These are phyloP conservation scores for Stenodera caucasica DNA, from an alignment of 2,888 invertebrate genomes.

Conservation along the genomic window DNA sequence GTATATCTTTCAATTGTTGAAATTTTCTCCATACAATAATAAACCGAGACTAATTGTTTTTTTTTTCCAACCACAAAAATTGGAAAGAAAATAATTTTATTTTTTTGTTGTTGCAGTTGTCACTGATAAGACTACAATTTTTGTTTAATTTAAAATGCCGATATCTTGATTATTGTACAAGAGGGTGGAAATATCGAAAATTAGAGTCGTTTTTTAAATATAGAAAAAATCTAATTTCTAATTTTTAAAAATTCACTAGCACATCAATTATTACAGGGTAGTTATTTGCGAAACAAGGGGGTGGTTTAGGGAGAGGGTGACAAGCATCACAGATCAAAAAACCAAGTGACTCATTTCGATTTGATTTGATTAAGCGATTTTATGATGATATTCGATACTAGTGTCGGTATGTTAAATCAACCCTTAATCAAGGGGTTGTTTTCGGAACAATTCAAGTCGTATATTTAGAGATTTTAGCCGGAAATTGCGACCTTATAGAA, in stretches of 20 bases:
- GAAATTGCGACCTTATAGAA: constrained; percentile 12
- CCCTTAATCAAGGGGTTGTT: constrained; percentile 16
- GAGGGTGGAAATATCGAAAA: not conserved
- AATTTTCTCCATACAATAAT: too few relatives aligned
- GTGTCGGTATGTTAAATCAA: constrained; percentile 3
- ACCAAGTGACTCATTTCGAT: constrained; percentile 27
- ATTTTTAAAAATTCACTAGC: too few relatives aligned
- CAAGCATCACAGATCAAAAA: constrained; percentile 18
- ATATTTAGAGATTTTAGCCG: too few relatives aligned
- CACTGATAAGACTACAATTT: not conserved
- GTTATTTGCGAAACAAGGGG: too few relatives aligned
- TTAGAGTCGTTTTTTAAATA: not conserved
- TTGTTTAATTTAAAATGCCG: not conserved
- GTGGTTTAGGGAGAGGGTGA: constrained; percentile 7
- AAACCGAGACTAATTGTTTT: not conserved
- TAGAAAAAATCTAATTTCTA: too few relatives aligned
- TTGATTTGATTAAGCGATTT: constrained; percentile 29
- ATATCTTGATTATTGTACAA: not conserved
- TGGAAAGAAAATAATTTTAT: too few relatives aligned
- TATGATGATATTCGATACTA: constrained; percentile 26
- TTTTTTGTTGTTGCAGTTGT: not conserved
- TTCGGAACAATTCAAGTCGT: constrained; percentile 22
- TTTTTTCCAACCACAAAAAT: not conserved
- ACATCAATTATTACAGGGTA: too few relatives aligned
- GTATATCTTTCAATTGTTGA: not conserved